Conservation (phyloP, 2,888 invertebrate species). For the Drosophila flavopinicola region DNA sequence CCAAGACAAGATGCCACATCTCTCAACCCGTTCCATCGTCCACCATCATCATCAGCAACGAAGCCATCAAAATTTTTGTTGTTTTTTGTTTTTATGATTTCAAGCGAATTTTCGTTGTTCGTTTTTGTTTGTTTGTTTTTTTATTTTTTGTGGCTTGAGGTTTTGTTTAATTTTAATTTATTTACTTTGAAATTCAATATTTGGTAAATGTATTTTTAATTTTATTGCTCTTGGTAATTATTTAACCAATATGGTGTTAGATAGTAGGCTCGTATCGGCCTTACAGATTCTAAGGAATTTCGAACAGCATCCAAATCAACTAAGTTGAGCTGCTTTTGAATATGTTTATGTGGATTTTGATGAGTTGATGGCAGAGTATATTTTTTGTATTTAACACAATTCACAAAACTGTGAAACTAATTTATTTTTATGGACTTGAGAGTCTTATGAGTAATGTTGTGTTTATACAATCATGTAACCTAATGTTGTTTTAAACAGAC, state of each 20-base stretch:
- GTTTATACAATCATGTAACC: too few relatives aligned
- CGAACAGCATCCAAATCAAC: slow-evolving; percentile 5
- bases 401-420: slow-evolving; percentile 29
- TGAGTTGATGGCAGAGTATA: slow-evolving; percentile 5
- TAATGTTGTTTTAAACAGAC: too few relatives aligned
- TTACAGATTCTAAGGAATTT: slow-evolving; percentile 52
- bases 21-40: slow-evolving; percentile 6
- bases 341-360: slow-evolving; percentile 12
- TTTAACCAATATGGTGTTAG: slow-evolving; percentile 47
- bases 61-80: slow-evolving; percentile 70
- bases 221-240: slow-evolving; percentile 62
- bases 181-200: slow-evolving; percentile 82
- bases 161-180: slow-evolving; percentile 70
- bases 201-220: slow-evolving; percentile 75
- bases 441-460: not conserved
- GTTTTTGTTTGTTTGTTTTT: slow-evolving; percentile 14
- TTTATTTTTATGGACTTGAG: slow-evolving; percentile 14
- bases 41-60: slow-evolving; percentile 29
- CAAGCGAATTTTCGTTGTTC: slow-evolving; percentile 66
- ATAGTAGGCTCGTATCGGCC: slow-evolving; percentile 31
- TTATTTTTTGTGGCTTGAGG: slow-evolving; percentile 18
- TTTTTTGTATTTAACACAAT: slow-evolving; percentile 30
- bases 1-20: slow-evolving; percentile 28
- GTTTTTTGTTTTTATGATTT: slow-evolving; percentile 77
- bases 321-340: slow-evolving; percentile 11